Percentiles rank a stretch among this genome's conserved stretches.
These are phyloP conservation scores for Noctua janthina DNA, from an alignment of 2,888 invertebrate species.

Conservation along the genomic window DNA sequence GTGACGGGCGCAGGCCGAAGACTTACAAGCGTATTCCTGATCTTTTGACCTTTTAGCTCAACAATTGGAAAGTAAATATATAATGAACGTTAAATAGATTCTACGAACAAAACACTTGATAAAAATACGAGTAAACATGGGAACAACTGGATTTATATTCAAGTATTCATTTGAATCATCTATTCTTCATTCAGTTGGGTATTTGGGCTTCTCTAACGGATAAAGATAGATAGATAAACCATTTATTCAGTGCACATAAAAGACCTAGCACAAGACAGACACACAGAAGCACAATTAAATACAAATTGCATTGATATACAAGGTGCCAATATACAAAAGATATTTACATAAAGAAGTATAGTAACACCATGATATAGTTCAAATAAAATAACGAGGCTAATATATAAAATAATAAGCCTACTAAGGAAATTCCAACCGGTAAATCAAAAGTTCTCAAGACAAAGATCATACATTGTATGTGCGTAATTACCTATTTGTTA, in stretches of 20 bases:
- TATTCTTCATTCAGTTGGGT: not conserved
- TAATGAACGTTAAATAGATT: conserved; percentile 52
- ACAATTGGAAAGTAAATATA: conserved; percentile 60
- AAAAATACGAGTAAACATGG: conserved; percentile 12
- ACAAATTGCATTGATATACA: no score
- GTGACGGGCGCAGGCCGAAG: conserved; percentile 65
- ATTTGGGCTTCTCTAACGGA: not conserved
- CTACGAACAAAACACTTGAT: conserved; percentile 17
- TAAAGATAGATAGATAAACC: no score
- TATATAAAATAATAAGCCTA: no score
- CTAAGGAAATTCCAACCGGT: conserved; percentile 4
- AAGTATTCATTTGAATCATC: not conserved
- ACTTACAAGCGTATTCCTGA: conserved; percentile 69
- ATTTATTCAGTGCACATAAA: no score
- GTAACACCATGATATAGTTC: no score
- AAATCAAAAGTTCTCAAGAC: conserved; percentile 43
- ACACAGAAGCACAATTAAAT: no score
- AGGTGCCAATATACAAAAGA: no score
- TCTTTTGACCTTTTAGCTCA: conserved; percentile 69
- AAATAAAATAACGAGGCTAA: no score
- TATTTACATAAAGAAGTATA: no score
- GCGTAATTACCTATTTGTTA: conserved; percentile 65
- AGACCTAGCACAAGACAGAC: no score
- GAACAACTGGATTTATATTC: not conserved
- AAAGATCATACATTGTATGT: conserved; percentile 45